These are phyloP conservation scores for Uria lomvia DNA, from an alignment of 2,113 vertebrate species.

Conservation along the genomic window DNA sequence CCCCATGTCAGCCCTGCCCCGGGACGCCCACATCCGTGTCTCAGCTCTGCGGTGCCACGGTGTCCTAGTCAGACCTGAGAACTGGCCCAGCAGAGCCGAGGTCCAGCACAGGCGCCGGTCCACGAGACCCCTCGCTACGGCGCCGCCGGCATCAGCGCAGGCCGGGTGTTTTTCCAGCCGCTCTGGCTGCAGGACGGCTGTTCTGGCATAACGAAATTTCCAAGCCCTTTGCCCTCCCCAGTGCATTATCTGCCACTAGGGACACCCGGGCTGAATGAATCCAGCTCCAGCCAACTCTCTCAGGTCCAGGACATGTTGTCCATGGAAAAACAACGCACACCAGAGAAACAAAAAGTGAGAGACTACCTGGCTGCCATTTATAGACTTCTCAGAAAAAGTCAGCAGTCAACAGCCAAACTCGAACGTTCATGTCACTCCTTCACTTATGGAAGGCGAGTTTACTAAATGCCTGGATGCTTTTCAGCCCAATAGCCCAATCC, in stretches of 20 bases:
- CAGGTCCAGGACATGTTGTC: slow-evolving; percentile 46
- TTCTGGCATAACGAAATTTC: slow-evolving; percentile 34
- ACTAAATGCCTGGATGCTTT: slow-evolving; percentile 1
- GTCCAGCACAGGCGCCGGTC: not conserved
- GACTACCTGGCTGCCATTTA: slow-evolving; percentile 65
- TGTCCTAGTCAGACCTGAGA: not conserved
- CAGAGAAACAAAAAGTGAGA: slow-evolving; percentile 46
- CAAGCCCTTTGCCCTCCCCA: slow-evolving; percentile 40
- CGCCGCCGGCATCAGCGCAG: not conserved
- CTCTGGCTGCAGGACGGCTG: not conserved
- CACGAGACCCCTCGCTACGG: not conserved
- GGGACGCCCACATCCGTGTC: accelerated
- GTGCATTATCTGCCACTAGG: slow-evolving; percentile 42
- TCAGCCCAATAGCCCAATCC: slow-evolving; percentile 4
- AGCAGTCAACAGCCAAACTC: slow-evolving; percentile 32
- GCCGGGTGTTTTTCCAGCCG: not conserved
- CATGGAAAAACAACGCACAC: slow-evolving; percentile 59
- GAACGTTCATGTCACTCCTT: slow-evolving; percentile 6
- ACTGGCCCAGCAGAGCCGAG: not conserved
- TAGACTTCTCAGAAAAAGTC: slow-evolving; percentile 57
- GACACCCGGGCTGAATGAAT: slow-evolving; percentile 10
- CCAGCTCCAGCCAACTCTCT: not conserved
- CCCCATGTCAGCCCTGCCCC: accelerated
- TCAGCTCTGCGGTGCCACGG: accelerated
- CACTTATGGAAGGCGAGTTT: slow-evolving; percentile 25